Evolutionary conservation across 35 echinoderm and acorn worm species (phyloP).

Genomic region (Ophiothrix spiculata): DNA sequence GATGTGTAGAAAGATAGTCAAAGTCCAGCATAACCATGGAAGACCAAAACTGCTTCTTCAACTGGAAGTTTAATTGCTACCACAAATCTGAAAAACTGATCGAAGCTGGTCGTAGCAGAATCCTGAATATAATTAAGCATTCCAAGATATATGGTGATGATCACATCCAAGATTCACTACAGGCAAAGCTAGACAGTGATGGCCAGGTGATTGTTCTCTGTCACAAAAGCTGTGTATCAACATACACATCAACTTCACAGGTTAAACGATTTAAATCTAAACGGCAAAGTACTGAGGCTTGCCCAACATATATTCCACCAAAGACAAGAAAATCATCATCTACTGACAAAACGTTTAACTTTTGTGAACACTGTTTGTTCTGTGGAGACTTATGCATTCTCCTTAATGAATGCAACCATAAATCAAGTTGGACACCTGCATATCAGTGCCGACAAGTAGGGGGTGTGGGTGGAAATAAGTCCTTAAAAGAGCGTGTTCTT

Average conservation of each 20-base stretch:
- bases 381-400: conserved; percentile 28
- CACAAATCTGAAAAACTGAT: not conserved
- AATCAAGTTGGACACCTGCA: conserved; percentile 3
- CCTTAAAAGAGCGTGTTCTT: conserved; percentile 29
- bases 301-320: not conserved
- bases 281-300: not conserved
- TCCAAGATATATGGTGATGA: conserved; percentile 32
- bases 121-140: conserved; percentile 22
- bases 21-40: not conserved
- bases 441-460: conserved; percentile 16
- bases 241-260: not conserved
- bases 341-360: conserved; percentile 17
- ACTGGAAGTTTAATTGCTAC: not conserved
- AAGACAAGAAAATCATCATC: not conserved
- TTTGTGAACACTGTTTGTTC: conserved; percentile 33
- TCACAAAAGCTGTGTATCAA: conserved; percentile 25
- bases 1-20: too few species aligned
- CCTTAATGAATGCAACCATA: conserved; percentile 21
- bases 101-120: not conserved
- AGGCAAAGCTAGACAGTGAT: conserved; percentile 10
- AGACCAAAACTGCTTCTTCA: not conserved
- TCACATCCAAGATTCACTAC: conserved; percentile 12
- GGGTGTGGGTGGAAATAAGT: not conserved
- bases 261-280: not conserved
- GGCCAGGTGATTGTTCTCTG: not conserved